A percentile compares a stretch with the other conserved stretches of the same genome.
Evolutionary conservation across 2,888 invertebrate species (phyloP).

Genomic region (Mellilla xanthometata): DNA sequence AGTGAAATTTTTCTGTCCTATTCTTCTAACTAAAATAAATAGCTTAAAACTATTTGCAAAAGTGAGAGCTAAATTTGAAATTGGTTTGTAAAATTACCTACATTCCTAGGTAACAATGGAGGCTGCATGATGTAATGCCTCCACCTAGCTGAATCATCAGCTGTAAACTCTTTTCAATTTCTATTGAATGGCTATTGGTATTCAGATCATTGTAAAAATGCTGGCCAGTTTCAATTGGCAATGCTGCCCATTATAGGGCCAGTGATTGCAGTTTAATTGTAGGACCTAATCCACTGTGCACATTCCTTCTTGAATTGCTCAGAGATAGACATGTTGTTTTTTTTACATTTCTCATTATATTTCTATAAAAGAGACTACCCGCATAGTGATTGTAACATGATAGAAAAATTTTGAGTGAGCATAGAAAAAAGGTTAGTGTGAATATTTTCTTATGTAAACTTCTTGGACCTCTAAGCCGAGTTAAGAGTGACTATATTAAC

Average conservation of each 20-base stretch:
- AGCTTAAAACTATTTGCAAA: slow-evolving; percentile 9
- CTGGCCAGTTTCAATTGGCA: slow-evolving; percentile 35
- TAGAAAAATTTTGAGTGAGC: too few relatives aligned
- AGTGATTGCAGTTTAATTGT: slow-evolving; percentile 53
- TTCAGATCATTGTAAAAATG: slow-evolving; percentile 21
- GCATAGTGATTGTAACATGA: slow-evolving; percentile 5
- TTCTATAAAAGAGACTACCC: slow-evolving; percentile 21
- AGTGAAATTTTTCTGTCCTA: too few relatives aligned
- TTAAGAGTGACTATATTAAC: too few relatives aligned
- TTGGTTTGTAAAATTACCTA: slow-evolving; percentile 22
- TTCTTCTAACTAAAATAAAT: slow-evolving; percentile 2
- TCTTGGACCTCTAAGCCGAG: too few relatives aligned
- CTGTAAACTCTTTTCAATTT: slow-evolving; percentile 49
- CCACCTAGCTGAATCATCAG: slow-evolving; percentile 52
- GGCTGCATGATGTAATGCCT: slow-evolving; percentile 52
- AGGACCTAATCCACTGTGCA: slow-evolving; percentile 22
- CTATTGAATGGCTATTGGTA: slow-evolving; percentile 39
- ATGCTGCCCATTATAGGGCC: slow-evolving; percentile 43
- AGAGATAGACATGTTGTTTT: slow-evolving; percentile 1
- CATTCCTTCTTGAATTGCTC: slow-evolving; percentile 11
- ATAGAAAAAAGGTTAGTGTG: too few relatives aligned
- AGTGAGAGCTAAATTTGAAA: slow-evolving; percentile 22
- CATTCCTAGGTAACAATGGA: slow-evolving; percentile 37
- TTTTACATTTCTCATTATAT: neutral
- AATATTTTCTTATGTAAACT: too few relatives aligned